Percentiles rank a stretch among this genome's conserved stretches.
Conservation (phyloP, 2,797 vertebrate genomes). For the Sciurus vulgaris region DNA sequence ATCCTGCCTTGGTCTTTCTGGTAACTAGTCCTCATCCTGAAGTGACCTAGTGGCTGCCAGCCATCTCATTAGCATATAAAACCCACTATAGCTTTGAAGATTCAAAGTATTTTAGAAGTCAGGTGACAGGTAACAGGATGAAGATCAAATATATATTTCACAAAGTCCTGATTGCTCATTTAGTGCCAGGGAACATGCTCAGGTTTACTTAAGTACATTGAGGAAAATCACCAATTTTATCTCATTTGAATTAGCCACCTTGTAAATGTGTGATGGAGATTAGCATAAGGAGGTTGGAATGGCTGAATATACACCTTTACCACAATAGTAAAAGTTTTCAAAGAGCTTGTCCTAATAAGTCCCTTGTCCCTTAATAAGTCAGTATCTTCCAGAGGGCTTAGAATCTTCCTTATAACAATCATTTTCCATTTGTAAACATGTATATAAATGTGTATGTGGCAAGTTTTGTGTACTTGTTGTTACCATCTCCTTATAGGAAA, state of each 20-base stretch:
- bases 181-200: not conserved
- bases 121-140: not conserved
- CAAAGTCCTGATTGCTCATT: not conserved
- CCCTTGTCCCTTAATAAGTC: not conserved
- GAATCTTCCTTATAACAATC: not conserved
- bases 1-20: not conserved
- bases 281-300: not conserved
- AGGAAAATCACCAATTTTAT: not conserved
- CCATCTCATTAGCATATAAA: not conserved
- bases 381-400: not conserved
- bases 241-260: not conserved
- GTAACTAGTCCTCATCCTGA: not conserved
- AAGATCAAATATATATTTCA: too few species aligned
- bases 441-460: not conserved
- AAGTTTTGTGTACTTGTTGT: not conserved
- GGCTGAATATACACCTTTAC: not conserved
- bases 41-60: not conserved
- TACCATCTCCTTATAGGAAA: not conserved
- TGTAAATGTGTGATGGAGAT: not conserved
- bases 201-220: not conserved
- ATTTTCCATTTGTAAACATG: conserved; percentile 28
- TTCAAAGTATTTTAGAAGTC: not conserved
- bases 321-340: not conserved
- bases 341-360: not conserved
- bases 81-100: not conserved